Evolutionary conservation across 2,797 vertebrate species (phyloP).

Genomic region (Pantherophis alleghaniensis): DNA sequence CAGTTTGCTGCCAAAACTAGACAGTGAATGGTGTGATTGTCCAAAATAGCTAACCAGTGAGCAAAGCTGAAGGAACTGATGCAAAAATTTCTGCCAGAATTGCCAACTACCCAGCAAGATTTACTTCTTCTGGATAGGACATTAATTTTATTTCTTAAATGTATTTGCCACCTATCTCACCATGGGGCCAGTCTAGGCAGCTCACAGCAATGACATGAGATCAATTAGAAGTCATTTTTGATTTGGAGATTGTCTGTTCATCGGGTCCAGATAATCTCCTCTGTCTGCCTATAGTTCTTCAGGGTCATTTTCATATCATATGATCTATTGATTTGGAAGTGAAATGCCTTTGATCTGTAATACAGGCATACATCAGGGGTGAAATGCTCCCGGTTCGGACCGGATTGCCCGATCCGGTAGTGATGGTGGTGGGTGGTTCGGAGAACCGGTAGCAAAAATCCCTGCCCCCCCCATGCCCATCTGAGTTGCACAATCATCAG

Average conservation of each 20-base stretch:
- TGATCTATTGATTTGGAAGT: background rate
- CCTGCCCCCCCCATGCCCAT: too few relatives aligned
- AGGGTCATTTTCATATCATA: background rate
- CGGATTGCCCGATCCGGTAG: too few relatives aligned
- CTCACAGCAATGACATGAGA: background rate
- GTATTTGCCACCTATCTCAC: background rate
- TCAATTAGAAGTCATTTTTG: background rate
- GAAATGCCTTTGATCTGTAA: background rate
- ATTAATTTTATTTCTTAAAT: background rate
- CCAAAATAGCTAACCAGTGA: background rate
- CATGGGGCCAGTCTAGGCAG: background rate
- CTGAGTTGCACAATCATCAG: too few relatives aligned
- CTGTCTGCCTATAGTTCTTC: background rate
- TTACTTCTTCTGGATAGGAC: background rate
- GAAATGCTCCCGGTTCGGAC: too few relatives aligned
- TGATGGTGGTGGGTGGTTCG: too few relatives aligned
- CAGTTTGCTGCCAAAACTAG: background rate
- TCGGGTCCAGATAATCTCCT: background rate
- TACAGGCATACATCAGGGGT: background rate
- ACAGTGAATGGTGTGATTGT: background rate
- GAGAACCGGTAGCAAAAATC: too few relatives aligned
- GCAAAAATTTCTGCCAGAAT: background rate
- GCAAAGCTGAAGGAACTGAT: background rate
- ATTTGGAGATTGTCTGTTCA: background rate
- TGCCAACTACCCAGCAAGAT: background rate